Base-by-base conservation (phyloP, 2,888 invertebrate genomes). In the Drosophila ezoana region DNA sequence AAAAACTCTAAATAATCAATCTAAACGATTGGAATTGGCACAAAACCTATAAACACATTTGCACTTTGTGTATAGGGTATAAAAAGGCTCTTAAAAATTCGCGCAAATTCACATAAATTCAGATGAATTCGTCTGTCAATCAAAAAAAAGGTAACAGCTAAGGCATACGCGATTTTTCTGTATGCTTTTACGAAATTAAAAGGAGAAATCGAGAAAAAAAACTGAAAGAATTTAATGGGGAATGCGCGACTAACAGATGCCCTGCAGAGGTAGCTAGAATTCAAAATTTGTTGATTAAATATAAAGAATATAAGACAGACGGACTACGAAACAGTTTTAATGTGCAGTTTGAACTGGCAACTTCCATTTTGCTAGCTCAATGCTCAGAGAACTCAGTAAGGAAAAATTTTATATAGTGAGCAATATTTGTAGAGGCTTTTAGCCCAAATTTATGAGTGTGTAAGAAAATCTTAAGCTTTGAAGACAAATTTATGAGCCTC, bases 71-170 rank as follows among this genome's bases (percentile, higher is more conserved):
- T 6, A 20, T 20, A 49, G 37, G n/a, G 49, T 23, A 51, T 20
- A 38, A 23, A 45, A 58, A 52, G 47, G 28, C 41, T 38, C 38
- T 41, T 43, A 14, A 38, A 72, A 57, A 61, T 23, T 37, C 48
- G 10, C 54, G 48, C 45, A 35, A 65, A 41, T 59, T 62, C 52
- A 32, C 58, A 76, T 54, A 49, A 75, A 76, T 61, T 67, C 44
- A 4, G 43, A 51, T 62, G 45, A 72, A 76, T 72, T 75, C 62
- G 67, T 54, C 72, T 68, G 76, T 72, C 72, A 76, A 72, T 76
- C 75, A 76, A 18, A 18, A 68, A 61, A 59, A 72, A 76, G 68
- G 75, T 67, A 67, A 47, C 38, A 41, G 61, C 47, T 61, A 62
- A 56, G n/a, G 41, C 58, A 40, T 18, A 52, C 32, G 56, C 57